A percentile compares a stretch with the other conserved stretches of the same genome.
Evolutionary conservation across 1,140 invertebrate genomes (phyloP).

Genomic region (Pomacea maculata): DNA sequence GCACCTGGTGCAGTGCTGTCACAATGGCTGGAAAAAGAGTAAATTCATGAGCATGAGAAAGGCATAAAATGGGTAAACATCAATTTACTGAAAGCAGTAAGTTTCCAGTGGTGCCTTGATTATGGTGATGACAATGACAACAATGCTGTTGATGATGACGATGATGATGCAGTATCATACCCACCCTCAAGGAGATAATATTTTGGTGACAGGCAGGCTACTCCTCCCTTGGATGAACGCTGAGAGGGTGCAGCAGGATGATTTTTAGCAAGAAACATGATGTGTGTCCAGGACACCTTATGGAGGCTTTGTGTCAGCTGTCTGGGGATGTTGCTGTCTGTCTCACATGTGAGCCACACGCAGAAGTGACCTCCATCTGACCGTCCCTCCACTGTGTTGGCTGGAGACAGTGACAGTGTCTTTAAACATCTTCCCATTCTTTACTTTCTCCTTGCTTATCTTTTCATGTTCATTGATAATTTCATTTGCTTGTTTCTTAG

Average conservation of each 20-base stretch:
- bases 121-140: neutral
- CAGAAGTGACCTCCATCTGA: slow-evolving; percentile 50
- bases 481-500: too few species aligned
- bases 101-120: neutral
- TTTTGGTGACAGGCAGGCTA: slow-evolving; percentile 1
- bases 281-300: slow-evolving; percentile 54
- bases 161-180: neutral
- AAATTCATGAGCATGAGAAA: neutral
- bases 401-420: neutral
- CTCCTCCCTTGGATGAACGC: neutral
- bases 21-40: slow-evolving; percentile 49
- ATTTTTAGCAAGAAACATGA: slow-evolving; percentile 31
- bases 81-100: too few species aligned
- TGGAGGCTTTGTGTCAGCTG: slow-evolving; percentile 49
- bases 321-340: slow-evolving; percentile 42
- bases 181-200: slow-evolving; percentile 21
- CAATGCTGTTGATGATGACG: neutral
- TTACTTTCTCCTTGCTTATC: too few species aligned
- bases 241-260: neutral
- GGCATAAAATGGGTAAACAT: too few species aligned
- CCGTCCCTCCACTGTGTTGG: slow-evolving; percentile 39
- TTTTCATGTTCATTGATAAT: too few species aligned
- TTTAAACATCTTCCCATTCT: too few species aligned
- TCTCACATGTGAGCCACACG: slow-evolving; percentile 58
- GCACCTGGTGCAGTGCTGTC: slow-evolving; percentile 46